Percentiles rank a stretch among this genome's conserved stretches.
These are phyloP conservation scores for Aphis gossypii DNA, from an alignment of 1,140 invertebrate species.

Conservation along the genomic window DNA sequence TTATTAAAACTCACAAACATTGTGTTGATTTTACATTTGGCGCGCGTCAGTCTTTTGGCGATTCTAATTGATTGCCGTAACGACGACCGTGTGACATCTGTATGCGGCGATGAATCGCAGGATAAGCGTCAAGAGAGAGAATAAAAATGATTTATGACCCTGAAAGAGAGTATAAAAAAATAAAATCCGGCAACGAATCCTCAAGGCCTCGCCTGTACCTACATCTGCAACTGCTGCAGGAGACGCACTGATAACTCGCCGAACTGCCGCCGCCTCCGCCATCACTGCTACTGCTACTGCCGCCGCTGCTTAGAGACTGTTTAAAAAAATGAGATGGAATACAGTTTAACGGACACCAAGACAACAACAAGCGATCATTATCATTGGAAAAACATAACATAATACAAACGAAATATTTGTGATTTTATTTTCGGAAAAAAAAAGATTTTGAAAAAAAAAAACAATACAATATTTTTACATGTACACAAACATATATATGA, in stretches of 20 bases:
- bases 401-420: neutral
- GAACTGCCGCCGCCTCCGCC: neutral
- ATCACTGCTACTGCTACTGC: neutral
- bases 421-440: neutral
- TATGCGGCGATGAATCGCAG: neutral
- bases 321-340: neutral
- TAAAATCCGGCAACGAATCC: neutral
- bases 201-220: neutral
- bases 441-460: neutral
- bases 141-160: constrained; percentile 15
- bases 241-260: neutral
- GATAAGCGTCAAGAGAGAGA: neutral
- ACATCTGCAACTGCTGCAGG: neutral
- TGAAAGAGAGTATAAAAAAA: constrained; percentile 1
- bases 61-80: constrained; percentile 13
- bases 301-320: neutral
- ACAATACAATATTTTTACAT: neutral
- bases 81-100: neutral
- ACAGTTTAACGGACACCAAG: neutral
- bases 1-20: constrained; percentile 35
- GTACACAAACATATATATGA: neutral
- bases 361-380: neutral
- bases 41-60: neutral
- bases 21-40: constrained; percentile 32
- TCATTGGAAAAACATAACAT: neutral